Evolutionary conservation across 1,140 invertebrate species (phyloP).

Genomic region (Ceratosolen fusciceps): DNA sequence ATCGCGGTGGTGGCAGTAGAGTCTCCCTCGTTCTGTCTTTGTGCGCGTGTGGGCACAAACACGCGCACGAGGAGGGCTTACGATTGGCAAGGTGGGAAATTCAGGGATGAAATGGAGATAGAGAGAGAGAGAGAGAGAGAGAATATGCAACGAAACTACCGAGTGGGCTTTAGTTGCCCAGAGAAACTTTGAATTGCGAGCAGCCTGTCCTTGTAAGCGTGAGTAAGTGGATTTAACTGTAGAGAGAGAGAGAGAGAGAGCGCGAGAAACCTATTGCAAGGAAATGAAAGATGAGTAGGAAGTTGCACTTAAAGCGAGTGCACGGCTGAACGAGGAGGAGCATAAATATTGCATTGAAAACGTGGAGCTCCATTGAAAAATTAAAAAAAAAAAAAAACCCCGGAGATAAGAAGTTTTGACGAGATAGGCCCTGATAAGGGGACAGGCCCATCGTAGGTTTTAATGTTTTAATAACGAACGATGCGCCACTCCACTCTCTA

Average conservation of each 20-base stretch:
- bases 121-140: not conserved
- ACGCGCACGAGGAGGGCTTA: not conserved
- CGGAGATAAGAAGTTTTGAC: conserved; percentile 3
- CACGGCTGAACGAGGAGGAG: not conserved
- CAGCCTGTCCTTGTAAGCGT: no score
- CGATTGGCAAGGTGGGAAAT: not conserved
- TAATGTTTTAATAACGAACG: no score
- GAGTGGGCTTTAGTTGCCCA: not conserved
- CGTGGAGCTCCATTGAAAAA: not conserved
- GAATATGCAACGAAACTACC: not conserved
- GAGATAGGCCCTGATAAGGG: not conserved
- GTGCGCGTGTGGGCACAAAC: no score
- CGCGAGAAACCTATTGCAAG: conserved; percentile 22
- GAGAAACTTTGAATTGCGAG: conserved; percentile 15
- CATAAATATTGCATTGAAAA: not conserved
- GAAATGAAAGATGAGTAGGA: conserved; percentile 32
- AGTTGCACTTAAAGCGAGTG: conserved; percentile 3
- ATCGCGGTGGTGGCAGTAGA: no score
- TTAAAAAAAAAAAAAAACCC: no score
- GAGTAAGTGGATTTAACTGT: not conserved
- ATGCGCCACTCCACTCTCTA: no score
- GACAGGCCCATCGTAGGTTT: not conserved
- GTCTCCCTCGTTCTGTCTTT: not conserved
- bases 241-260: not conserved
- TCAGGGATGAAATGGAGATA: not conserved